phyloP scores from a whole-genome alignment of 1,140 invertebrate genomes.

The Ooceraea biroi region DNA sequence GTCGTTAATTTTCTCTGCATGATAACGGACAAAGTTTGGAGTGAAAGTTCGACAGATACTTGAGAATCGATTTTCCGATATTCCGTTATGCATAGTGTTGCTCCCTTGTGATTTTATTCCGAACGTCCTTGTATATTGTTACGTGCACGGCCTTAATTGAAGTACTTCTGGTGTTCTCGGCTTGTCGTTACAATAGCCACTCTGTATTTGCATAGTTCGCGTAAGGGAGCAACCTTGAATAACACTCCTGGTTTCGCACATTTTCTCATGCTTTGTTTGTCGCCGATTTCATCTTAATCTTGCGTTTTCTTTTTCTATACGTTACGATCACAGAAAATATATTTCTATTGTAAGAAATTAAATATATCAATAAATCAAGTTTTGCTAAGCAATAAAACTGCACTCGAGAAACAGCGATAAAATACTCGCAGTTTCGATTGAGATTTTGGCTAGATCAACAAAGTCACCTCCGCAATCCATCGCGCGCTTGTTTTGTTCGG shows the following conservation, averaged over 20 bases:
- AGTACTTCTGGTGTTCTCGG: constrained; percentile 39
- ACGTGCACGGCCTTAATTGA: constrained; percentile 44
- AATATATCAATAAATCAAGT: background rate
- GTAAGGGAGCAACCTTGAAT: constrained; percentile 19
- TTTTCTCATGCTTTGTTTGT: background rate
- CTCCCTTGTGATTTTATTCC: constrained; percentile 52
- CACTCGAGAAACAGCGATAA: constrained; percentile 4
- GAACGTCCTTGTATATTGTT: constrained; percentile 54
- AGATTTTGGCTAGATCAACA: constrained; percentile 28
- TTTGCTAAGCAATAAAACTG: background rate
- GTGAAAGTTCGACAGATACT: constrained; percentile 22
- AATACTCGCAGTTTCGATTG: background rate
- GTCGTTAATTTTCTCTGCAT: constrained; percentile 27
- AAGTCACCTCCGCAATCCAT: constrained; percentile 4
- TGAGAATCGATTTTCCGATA: constrained; percentile 52
- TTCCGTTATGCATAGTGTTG: constrained; percentile 30
- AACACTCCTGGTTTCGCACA: background rate
- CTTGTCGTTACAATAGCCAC: constrained; percentile 40
- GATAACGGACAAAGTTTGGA: constrained; percentile 34
- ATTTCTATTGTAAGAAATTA: background rate
- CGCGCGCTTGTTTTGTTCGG: constrained; percentile 10
- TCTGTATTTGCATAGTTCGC: constrained; percentile 44
- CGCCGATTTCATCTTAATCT: background rate
- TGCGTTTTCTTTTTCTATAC: background rate
- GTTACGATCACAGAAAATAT: background rate